Conservation (phyloP, 1,140 invertebrate species). For the Adelges cooleyi region DNA sequence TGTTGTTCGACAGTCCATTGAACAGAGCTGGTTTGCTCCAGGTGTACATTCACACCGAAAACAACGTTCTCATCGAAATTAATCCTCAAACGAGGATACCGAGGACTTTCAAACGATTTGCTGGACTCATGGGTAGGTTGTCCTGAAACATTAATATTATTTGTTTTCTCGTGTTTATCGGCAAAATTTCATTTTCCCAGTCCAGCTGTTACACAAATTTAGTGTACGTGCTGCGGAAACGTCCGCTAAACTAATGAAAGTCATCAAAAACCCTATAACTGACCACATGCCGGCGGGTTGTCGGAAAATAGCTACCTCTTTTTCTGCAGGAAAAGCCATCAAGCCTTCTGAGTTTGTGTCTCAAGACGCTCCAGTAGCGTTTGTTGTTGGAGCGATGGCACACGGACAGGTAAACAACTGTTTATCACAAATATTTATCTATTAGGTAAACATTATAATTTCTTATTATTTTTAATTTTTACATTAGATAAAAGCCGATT, state of each 20-base stretch:
- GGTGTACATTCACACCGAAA: slow-evolving; percentile 91
- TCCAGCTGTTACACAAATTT: slow-evolving; percentile 92
- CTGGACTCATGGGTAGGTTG: slow-evolving; percentile 84
- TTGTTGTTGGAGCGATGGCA: slow-evolving; percentile 94
- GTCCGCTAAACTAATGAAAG: slow-evolving; percentile 83
- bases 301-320: slow-evolving; percentile 81
- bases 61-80: slow-evolving; percentile 96
- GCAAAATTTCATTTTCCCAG: slow-evolving; percentile 46
- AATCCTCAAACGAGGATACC: slow-evolving; percentile 98
- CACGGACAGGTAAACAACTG: slow-evolving; percentile 88
- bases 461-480: slow-evolving; percentile 19
- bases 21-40: slow-evolving; percentile 79
- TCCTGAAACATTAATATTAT: not conserved
- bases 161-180: slow-evolving; percentile 18
- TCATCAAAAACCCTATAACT: slow-evolving; percentile 94
- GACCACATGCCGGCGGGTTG: slow-evolving; percentile 93
- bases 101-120: slow-evolving; percentile 95
- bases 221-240: slow-evolving; percentile 79
- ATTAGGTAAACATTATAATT: not conserved
- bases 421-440: not conserved
- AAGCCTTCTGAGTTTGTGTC: slow-evolving; percentile 73
- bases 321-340: slow-evolving; percentile 63
- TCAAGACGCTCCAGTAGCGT: slow-evolving; percentile 65
- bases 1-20: slow-evolving; percentile 92
- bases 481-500: slow-evolving; percentile 67